Evolutionary conservation across 1,140 invertebrate genomes (phyloP), one percentile per base, ranked within the genome.

Genomic region (Cotesia typhae): DNA sequence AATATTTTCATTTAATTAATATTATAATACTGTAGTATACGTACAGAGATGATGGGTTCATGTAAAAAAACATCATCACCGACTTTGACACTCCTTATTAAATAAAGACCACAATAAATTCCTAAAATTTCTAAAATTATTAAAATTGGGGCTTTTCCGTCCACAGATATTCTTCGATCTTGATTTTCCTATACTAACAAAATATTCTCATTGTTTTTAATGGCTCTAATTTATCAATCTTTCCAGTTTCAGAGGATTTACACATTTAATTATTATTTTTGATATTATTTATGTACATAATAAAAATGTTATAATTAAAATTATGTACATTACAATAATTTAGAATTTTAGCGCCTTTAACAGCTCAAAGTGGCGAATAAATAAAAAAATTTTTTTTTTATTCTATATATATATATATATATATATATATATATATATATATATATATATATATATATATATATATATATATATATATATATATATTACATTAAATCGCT

Each of bases 21-120:
- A 10, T 60, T 53, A 72, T 38, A 67, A 9, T 47, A 38, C 2
- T 5, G 64, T 72, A 0, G 14, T 6, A 65, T 60, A 12, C 71
- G 38, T 47, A 60, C 41, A 14, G 65, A 51, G 67, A 61, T 67
- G 5, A 53, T 60, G 5, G 65, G 28, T 36, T 52, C 28, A 55
- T 78, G 79, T 51, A 84, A 72, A 61, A 76, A 84, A 41, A 87
- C 79, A 6, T 81, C 74, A 68, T 86, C 85, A 10, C 79, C 79
- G 41, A 81, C 28, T 73, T 79, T 76, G 0, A 86, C 82, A 20
- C 63, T 38, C n/a, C 84, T 84, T 9, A 68, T n/a, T 14, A 68
- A n/a, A 67, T 83, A 83, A 0, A 83, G 59, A 14, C 84, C 84
- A 20, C 82, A 81, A 70, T 85, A 81, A 59, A 84, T 81, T 4